These are phyloP conservation scores for Helicoverpa armigera DNA, from an alignment of 1,140 invertebrate species.

Conservation along the genomic window DNA sequence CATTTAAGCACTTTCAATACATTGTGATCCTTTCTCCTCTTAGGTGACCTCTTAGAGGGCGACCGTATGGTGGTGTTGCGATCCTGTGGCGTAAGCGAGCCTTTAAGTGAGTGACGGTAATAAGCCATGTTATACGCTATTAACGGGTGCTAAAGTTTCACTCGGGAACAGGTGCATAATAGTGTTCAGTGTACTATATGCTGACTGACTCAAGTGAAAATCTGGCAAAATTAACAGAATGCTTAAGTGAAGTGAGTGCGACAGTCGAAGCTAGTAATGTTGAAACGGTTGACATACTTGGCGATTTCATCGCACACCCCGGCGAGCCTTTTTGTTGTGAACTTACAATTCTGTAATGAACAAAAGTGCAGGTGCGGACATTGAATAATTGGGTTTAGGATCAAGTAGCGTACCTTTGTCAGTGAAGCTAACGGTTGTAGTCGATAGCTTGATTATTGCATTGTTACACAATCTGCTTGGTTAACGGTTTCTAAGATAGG, in stretches of 20 bases:
- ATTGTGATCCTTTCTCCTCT: too few relatives aligned
- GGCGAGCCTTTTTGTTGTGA: background rate
- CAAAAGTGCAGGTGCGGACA: constrained; percentile 8
- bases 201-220: background rate
- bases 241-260: background rate
- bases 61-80: constrained; percentile 7
- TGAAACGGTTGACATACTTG: constrained; percentile 3
- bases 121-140: background rate
- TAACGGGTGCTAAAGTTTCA: too few relatives aligned
- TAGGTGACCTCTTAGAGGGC: background rate
- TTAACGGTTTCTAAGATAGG: background rate
- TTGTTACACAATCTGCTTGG: background rate
- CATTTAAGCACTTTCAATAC: too few relatives aligned
- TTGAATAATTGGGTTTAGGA: background rate
- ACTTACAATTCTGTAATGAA: background rate
- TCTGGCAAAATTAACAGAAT: background rate
- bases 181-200: constrained; percentile 3
- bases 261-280: background rate
- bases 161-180: background rate
- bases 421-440: background rate
- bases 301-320: background rate
- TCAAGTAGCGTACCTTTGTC: background rate
- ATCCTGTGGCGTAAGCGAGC: constrained; percentile 11
- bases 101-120: background rate
- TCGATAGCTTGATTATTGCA: constrained; percentile 1